Base-by-base conservation (phyloP, 1,140 invertebrate species). In the Mylabris phalerata region DNA sequence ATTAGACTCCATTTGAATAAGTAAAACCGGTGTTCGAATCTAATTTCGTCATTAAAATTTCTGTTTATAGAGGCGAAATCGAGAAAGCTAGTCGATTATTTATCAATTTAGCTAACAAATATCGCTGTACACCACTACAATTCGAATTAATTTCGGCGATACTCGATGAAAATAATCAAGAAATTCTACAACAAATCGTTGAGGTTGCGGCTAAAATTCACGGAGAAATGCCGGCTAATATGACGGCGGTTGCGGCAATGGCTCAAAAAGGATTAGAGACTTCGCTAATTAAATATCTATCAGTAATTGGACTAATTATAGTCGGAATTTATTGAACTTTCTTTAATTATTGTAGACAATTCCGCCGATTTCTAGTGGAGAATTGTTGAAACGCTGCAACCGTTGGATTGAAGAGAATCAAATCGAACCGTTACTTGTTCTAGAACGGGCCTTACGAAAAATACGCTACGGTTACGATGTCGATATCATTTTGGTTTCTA, bases 111-210 rank as follows among this genome's bases (percentile, higher is more conserved):
- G 68, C 71, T 0, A 57, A 70, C 3, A 71, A 76, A 43, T 78
- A 82, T 60, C 75, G 75, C 39, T 76, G 74, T 39, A 77, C 76
- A 1, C 82, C 82, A 0, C 62, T 82, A 9, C 78, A 79, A 63
- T 75, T 82, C 54, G 80, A 82, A 68, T 32, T 84, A 0, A 55
- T 84, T 1, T 72, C 66, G 48, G 64, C 60, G 55, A 68, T 82
- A 41, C 46, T 80, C 3, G 58, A 67, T 25, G 61, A 68, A 4
- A 67, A 71, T 41, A 72, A 76, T 59, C 66, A 69, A 43, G 70
- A 74, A 50, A 57, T 77, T 11, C 67, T 77, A 3, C 67, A 80
- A 24, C 67, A 70, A 25, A 68, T 81, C 2, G 63, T 79, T 4
- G 63, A 70, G 38, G 59, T 69, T 1, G 71, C 75, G 11, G 69